Base-by-base conservation (phyloP, 2,888 invertebrate genomes). In the Anagyrus pseudococci region DNA sequence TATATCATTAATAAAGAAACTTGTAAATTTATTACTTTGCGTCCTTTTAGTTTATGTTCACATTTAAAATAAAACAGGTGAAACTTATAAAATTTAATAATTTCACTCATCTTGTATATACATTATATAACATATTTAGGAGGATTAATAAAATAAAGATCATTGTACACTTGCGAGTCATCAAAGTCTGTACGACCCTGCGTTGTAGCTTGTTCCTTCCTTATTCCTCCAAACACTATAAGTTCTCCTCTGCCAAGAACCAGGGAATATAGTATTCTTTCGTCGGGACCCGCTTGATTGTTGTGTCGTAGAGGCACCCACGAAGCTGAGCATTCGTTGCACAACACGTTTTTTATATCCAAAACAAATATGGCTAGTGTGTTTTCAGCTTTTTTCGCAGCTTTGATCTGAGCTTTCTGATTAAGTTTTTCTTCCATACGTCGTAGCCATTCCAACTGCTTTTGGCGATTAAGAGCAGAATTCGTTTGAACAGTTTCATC, bases 181-280 rank as follows among this genome's bases (percentile, higher is more conserved):
- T 80, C 72, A 52, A 76, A 62, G 58, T 78, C 71, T 33, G 76
- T 72, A 57, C 74, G 73, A 44, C 72, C 77, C 58, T 81, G 87
- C 66, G 87, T 80, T 66, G 88, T 85, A 66, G 84, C 84, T 61
- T 86, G 85, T 77, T 92, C 91, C 78, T 93, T 93, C 73, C 91
- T 89, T 69, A 97, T 93, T 62, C 97, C 98, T n/a, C 97, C 97
- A 83, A 98, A 97, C 86, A 98, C 90, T 57, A 98, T 90, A 26
- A 98, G 82, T 83, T 98, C 97, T 13, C 94, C 94, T 76, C 94
- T 91, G 15, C 96, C 97, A 68, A 90, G 88, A 4, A 95, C 90
- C 71, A 97, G 85, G 33, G 94, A 91, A 78, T 96, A 96, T 73
- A 96, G 86, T 69, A 96, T 92, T 52, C 94, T 88, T 77, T 96